Evolutionary conservation across 2,797 vertebrate species (phyloP), one percentile per base, ranked within the genome.

Genomic region (Synanceia verrucosa): DNA sequence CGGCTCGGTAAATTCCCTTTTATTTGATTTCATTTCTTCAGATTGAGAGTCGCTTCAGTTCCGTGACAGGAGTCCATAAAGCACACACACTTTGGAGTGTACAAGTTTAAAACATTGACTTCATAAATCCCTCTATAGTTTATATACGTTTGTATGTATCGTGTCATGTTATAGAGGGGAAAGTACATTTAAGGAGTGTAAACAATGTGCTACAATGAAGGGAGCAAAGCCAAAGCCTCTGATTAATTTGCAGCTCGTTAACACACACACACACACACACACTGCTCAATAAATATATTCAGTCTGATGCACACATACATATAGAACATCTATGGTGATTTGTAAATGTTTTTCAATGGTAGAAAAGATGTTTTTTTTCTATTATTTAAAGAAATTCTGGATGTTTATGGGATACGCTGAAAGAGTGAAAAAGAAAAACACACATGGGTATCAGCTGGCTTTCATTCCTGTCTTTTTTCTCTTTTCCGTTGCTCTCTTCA

Each of bases 1-100:
- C 75, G 81, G 81, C 86, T 91, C 79, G 29, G 70, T 87, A 87
- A 93, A 92, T 88, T 90, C 85, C 69, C 79, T 86, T 88, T 91
- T 84, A 92, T 91, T 91, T 87, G 69, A 89, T 88, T 87, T 81
- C 48, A 82, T 68, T 50, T 41, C 34, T 28, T 9, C 43, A 60
- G 64, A 46, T 62, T 47, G 52, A 78, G 71, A 67, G 65, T 61
- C 79, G 62, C 70, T 68, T 23, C 1, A 63, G 66, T 79, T 79
- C 70, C 57, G 59, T 86, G 76, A 88, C 82, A 75, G 77, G 73
- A 78, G 73, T 48, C 59, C 68, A 59, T 52, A 74, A 65, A 14
- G 33, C 19, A 34, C 5, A 58, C 73, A 51, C 65, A 78, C 55
- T 57, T 71, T 51, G 76, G 77, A 75, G 73, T 69, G 62, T 29